Base-by-base conservation (phyloP, 1,140 invertebrate species). In the Microvelia longipes region DNA sequence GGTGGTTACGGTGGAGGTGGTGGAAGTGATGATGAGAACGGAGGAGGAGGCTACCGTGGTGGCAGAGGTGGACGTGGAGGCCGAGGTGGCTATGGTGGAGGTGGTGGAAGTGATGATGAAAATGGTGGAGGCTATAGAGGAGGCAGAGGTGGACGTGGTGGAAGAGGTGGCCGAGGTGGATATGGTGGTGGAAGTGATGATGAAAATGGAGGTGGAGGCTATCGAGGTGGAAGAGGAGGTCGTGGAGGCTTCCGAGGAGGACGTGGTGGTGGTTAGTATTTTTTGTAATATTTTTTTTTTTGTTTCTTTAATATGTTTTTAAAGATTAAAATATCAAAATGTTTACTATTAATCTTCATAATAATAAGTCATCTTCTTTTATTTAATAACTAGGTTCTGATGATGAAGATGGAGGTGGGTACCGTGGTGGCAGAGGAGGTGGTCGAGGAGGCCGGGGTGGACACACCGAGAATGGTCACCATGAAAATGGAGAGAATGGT, bases 191-290 rank as follows among this genome's bases (percentile, higher is more conserved):
- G 72, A 29, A 30, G 68, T 29, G 60, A 72, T 66, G 63, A 63
- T 27, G 1, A 19, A 29, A n/a, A 29, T 65, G 35, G 19, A 11
- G 35, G 13, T 72, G 73, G 25, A 13, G 60, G 25, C 24, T 24
- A 0, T 74, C 75, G 0, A 74, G 70, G 2, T 50, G 73, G 72
- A 0, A 70, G 68, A 2, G 72, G 72, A 19, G 70, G 73, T 19
- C 72, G 72, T 61, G 35, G 60, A 5, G 28, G 70, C 28, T 29
- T 28, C 15, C 5, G 64, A 50, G 35, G 60, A 15, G 24, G 64
- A n/a, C 0, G 50, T 61, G 61, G 62, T 64, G 0, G 63, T 67
- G 1, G 75, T 74, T 28, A n/a, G n/a, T n/a, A n/a, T n/a, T n/a
- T n/a, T n/a, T n/a, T n/a, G n/a, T n/a, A n/a, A n/a, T n/a, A n/a